Percentiles rank a stretch among this genome's conserved stretches.
phyloP scores from a whole-genome alignment of 2,888 invertebrate genomes.

The Pterostichus madidus region DNA sequence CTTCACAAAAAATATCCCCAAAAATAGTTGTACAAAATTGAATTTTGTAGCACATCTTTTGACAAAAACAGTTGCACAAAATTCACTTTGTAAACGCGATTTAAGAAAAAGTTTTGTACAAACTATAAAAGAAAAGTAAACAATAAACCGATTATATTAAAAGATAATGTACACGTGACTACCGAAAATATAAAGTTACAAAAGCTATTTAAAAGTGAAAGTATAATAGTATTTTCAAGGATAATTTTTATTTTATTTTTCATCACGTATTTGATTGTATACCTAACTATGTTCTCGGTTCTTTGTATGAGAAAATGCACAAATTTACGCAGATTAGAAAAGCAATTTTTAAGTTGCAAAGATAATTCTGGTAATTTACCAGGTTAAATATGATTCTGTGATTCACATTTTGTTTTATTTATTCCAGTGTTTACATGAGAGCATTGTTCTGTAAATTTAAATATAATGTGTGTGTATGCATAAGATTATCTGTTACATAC shows the following conservation, averaged over 20 bases:
- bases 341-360: neutral
- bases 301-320: no score
- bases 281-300: neutral
- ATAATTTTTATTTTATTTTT: neutral
- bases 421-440: neutral
- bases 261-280: neutral
- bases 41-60: no score
- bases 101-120: no score
- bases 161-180: neutral
- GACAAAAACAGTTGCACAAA: no score
- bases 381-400: constrained; percentile 2
- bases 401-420: constrained; percentile 8
- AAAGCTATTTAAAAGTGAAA: neutral
- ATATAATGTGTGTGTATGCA: constrained; percentile 19
- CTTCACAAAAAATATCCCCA: no score
- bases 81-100: no score
- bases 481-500: constrained; percentile 25
- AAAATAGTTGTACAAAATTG: no score
- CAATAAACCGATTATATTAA: neutral
- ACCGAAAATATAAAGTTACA: no score
- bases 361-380: neutral
- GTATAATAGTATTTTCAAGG: neutral
- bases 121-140: no score
- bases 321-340: no score
- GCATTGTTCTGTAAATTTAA: constrained; percentile 21